Conservation (phyloP, 2,113 vertebrate species). For the Steatornis caripensis region DNA sequence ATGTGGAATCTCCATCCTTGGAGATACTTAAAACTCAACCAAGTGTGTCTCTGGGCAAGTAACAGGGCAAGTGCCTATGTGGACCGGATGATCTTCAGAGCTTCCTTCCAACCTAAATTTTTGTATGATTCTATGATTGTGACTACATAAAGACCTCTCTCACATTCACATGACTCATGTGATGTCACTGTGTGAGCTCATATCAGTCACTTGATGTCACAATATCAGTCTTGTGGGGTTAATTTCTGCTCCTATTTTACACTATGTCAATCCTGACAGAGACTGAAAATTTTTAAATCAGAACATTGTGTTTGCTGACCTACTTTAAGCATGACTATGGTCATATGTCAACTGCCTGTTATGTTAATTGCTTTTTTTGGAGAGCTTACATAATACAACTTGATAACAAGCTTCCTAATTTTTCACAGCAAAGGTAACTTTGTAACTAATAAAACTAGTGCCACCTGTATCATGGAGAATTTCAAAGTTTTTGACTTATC, state of each 20-base stretch:
- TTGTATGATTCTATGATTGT: neutral
- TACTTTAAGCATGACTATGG: neutral
- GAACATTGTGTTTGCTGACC: neutral
- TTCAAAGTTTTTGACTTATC: neutral
- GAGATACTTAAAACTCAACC: neutral
- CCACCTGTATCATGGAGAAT: neutral
- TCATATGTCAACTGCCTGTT: neutral
- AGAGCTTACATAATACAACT: neutral
- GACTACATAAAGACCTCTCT: neutral
- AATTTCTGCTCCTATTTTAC: neutral
- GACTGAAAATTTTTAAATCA: neutral
- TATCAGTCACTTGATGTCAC: neutral
- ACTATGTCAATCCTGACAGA: neutral
- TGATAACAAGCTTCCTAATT: neutral
- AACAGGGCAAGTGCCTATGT: neutral
- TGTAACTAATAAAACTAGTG: neutral
- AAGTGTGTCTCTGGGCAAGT: neutral
- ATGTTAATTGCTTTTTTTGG: neutral
- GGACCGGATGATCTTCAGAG: neutral
- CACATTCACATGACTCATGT: neutral
- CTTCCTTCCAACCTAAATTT: neutral
- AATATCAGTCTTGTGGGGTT: neutral
- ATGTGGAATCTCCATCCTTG: neutral
- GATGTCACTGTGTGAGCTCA: neutral
- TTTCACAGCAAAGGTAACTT: neutral